A percentile compares a stretch with the other conserved stretches of the same genome.
phyloP scores from a whole-genome alignment of 2,113 vertebrate species.

The Rhegmatorhina hoffmannsi region DNA sequence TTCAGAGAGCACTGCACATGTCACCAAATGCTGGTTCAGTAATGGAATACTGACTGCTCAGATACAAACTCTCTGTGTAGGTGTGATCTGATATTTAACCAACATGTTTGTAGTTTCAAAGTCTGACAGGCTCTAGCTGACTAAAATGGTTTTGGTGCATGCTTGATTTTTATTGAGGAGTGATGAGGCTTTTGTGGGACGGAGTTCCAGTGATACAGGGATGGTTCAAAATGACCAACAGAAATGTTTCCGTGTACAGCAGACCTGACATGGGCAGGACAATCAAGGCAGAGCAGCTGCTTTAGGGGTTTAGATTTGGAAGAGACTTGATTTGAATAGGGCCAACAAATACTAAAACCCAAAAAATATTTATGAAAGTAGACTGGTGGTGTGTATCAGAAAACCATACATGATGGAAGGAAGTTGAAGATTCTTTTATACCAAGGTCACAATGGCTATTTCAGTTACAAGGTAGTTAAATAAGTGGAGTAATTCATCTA shows the following conservation, averaged over 20 bases:
- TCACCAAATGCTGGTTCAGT: background rate
- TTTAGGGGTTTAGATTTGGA: background rate
- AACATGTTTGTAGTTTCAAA: background rate
- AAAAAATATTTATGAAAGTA: background rate
- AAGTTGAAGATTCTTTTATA: background rate
- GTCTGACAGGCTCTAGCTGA: background rate
- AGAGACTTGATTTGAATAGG: background rate
- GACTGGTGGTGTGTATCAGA: background rate
- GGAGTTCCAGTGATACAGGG: background rate
- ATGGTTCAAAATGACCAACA: background rate
- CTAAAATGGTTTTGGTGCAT: background rate
- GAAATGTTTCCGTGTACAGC: background rate
- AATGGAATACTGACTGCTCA: background rate
- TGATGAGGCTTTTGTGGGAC: fast-evolving
- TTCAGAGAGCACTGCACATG: background rate
- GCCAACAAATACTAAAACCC: background rate
- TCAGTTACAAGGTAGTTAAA: background rate
- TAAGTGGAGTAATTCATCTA: background rate
- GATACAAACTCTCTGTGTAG: background rate
- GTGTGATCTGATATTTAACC: background rate
- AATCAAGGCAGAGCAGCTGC: background rate
- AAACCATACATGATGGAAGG: background rate
- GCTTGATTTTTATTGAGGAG: background rate
- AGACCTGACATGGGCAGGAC: background rate
- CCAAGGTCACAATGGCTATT: background rate